These are phyloP conservation scores for Microctonus hyperodae DNA, from an alignment of 2,888 invertebrate genomes.

Conservation along the genomic window DNA sequence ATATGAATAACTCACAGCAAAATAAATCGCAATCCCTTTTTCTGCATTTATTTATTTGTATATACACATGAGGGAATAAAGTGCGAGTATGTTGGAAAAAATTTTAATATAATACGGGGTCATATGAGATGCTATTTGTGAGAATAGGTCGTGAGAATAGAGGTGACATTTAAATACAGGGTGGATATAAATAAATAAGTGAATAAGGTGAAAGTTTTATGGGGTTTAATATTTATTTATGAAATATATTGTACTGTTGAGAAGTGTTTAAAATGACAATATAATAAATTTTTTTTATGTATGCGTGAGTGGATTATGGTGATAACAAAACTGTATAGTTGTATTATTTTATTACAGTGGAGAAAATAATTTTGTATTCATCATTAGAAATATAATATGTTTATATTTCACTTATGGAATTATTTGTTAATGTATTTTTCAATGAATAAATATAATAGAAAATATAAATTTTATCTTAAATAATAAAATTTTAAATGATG, in stretches of 20 bases:
- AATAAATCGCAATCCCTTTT: conserved; percentile 1
- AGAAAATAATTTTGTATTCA: background rate
- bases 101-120: conserved; percentile 32
- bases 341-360: too few species aligned
- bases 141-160: conserved; percentile 43
- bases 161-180: conserved; percentile 44
- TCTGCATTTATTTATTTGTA: background rate
- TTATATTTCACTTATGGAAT: too few species aligned
- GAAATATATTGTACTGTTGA: background rate
- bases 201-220: conserved; percentile 39
- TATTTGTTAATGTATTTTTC: background rate
- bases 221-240: conserved; percentile 18
- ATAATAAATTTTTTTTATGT: too few species aligned
- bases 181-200: conserved; percentile 14
- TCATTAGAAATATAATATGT: background rate
- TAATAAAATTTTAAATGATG: background rate
- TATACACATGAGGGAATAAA: background rate
- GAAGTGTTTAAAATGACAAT: background rate
- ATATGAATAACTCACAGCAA: conserved; percentile 32
- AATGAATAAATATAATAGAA: background rate
- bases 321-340: too few species aligned
- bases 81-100: background rate
- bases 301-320: too few species aligned
- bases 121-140: conserved; percentile 35
- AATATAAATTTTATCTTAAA: background rate